Base-by-base conservation (phyloP, 2,113 vertebrate genomes). In the Heloderma charlesbogerti region DNA sequence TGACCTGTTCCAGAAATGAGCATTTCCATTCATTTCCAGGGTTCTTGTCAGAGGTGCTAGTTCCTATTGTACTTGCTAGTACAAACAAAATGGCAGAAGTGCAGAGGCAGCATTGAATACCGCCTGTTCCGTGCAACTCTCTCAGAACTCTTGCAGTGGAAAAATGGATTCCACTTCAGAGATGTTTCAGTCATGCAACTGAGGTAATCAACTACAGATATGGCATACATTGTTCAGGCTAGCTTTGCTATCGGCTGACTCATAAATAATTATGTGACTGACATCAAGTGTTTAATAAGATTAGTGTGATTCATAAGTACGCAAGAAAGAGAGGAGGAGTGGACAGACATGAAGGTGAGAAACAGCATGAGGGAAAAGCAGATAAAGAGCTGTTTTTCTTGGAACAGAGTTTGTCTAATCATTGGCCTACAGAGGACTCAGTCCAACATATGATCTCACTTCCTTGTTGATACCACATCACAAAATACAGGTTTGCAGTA, bases 361-460 rank as follows among this genome's bases (percentile, higher is more conserved):
- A 83, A 72, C 43, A 72, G 6, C 1, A n/a, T 4, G 43, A 85
- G 31, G 31, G 63, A 77, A 71, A 79, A 79, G 48, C n/a, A 92
- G 81, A 90, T 85, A 84, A 90, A 54, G 31, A 25, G 29, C 40
- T 78, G 87, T 91, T 4, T 74, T 85, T 10, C 43, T 92, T 89
- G 69, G 81, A 92, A 89, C 10, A 34, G 78, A 89, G 10, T 48
- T 90, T 93, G 78, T 45, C 91, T 93, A 93, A 82, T 89, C 40
- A 75, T 43, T 89, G 90, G 20, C 95, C 95, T 94, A 84, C 93
- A 93, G 88, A 93, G 94, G 96, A 94, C 92, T 91, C 51, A 87
- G 82, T 25, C 77, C 31, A 57, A 0, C 18, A 54, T 87, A 88
- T 96, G 95, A 94, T 95, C 92, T 95, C 88, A 91, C 54, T 96